Percentiles rank a stretch among this genome's conserved stretches.
phyloP scores from a whole-genome alignment of 2,888 invertebrate genomes.

The Heteropelma amictum region DNA sequence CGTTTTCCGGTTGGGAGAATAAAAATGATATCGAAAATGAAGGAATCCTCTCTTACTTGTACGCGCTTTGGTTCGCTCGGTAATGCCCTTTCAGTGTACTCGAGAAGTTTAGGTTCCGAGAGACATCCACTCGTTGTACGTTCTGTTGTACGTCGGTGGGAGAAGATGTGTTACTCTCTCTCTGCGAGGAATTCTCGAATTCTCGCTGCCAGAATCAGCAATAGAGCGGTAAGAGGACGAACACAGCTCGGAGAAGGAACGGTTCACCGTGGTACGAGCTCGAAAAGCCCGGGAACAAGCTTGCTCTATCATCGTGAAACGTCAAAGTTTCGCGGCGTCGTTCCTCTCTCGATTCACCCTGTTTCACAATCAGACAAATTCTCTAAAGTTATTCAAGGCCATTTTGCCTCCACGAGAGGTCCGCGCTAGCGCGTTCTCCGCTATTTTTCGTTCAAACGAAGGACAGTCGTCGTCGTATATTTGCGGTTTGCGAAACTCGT shows the following conservation, averaged over 20 bases:
- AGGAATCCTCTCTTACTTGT: no score
- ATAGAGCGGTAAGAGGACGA: not conserved
- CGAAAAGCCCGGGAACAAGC: slow-evolving; percentile 45
- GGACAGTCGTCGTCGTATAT: no score
- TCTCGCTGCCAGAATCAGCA: slow-evolving; percentile 8
- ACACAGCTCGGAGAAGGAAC: not conserved
- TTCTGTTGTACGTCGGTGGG: no score
- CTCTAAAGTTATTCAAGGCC: slow-evolving; percentile 28
- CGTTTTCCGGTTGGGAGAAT: no score
- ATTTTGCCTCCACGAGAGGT: slow-evolving; percentile 18
- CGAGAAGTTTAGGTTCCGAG: no score
- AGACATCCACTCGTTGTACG: no score
- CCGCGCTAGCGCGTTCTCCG: slow-evolving; percentile 10
- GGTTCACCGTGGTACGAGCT: slow-evolving; percentile 1
- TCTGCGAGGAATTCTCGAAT: slow-evolving; percentile 11
- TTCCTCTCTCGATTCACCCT: slow-evolving; percentile 19
- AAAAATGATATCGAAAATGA: no score
- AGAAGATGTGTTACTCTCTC: not conserved
- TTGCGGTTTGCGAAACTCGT: no score
- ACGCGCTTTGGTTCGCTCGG: no score
- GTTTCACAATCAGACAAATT: slow-evolving; percentile 28
- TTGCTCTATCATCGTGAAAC: slow-evolving; percentile 28
- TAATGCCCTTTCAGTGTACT: no score
- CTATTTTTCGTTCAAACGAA: no score
- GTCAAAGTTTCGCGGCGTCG: slow-evolving; percentile 36